Evolutionary conservation across 1,140 invertebrate genomes (phyloP).

Genomic region (Lepidotrigona ventralis): DNA sequence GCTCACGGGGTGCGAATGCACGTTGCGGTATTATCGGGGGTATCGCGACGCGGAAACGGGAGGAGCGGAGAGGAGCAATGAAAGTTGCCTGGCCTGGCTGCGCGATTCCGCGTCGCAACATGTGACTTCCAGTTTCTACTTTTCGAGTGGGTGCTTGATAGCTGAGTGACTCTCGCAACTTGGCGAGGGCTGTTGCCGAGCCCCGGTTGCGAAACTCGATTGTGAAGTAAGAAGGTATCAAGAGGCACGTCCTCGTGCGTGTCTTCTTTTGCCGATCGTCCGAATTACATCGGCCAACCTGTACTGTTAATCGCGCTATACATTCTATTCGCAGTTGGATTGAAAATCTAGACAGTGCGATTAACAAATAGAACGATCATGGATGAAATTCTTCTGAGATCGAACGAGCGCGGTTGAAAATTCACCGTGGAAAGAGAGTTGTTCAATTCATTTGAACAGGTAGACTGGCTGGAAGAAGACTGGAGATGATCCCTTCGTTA

Average conservation of each 20-base stretch:
- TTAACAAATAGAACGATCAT: background rate
- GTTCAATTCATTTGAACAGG: background rate
- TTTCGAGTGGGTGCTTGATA: conserved; percentile 37
- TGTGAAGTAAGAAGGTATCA: conserved; percentile 1
- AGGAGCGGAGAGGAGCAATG: background rate
- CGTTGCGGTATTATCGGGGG: conserved; percentile 34
- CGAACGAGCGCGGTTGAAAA: too few relatives aligned
- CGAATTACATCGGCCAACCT: background rate
- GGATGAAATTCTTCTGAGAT: too few relatives aligned
- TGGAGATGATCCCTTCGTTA: background rate
- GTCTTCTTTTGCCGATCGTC: background rate
- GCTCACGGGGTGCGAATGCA: conserved; percentile 30
- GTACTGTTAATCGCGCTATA: background rate
- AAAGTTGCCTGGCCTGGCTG: conserved; percentile 7
- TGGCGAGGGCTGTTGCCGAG: background rate
- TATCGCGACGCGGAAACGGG: background rate
- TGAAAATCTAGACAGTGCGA: background rate
- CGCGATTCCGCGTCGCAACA: conserved; percentile 11
- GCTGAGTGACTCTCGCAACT: conserved; percentile 23
- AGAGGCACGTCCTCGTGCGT: background rate
- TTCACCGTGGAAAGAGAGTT: background rate
- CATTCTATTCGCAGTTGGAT: background rate
- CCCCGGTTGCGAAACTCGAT: conserved; percentile 22
- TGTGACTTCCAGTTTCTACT: conserved; percentile 43
- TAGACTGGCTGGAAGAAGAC: background rate